Conservation (phyloP, 2,888 invertebrate species). For the Cephus pygmeus region DNA sequence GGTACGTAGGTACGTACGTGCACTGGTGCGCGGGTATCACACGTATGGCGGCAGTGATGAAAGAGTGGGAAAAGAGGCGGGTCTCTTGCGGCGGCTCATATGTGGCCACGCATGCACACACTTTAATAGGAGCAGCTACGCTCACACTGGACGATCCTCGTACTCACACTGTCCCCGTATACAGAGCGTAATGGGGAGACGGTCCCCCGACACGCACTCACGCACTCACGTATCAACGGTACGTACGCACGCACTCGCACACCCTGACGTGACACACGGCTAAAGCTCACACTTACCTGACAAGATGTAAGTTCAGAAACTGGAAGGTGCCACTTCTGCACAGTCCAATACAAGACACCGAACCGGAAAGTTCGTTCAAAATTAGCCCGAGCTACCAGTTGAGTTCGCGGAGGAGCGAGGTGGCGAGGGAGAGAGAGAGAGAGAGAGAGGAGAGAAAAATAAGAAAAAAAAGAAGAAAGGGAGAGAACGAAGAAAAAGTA, state of each 20-base stretch:
- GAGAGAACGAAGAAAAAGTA: background rate
- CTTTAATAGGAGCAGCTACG: slow-evolving; percentile 51
- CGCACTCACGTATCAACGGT: slow-evolving; percentile 12
- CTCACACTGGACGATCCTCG: slow-evolving; percentile 27
- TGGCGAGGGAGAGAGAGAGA: slow-evolving; percentile 22
- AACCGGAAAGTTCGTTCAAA: slow-evolving; percentile 61
- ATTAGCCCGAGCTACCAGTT: slow-evolving; percentile 21
- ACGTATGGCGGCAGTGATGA: slow-evolving; percentile 37
- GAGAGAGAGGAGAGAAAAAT: slow-evolving; percentile 10
- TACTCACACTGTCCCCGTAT: background rate
- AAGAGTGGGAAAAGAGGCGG: slow-evolving; percentile 46
- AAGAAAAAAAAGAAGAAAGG: slow-evolving; percentile 22
- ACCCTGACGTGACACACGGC: slow-evolving; percentile 37
- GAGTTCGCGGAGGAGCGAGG: slow-evolving; percentile 3
- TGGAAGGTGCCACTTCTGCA: slow-evolving; percentile 64
- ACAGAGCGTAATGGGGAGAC: background rate
- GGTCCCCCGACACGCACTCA: slow-evolving; percentile 20
- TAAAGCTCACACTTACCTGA: slow-evolving; percentile 65
- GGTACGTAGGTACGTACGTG: background rate
- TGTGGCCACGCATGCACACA: slow-evolving; percentile 65
- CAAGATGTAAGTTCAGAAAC: slow-evolving; percentile 65
- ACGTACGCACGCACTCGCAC: slow-evolving; percentile 22
- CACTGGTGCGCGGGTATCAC: slow-evolving; percentile 26
- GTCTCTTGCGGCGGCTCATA: slow-evolving; percentile 49
- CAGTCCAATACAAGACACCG: slow-evolving; percentile 66